These are phyloP conservation scores for Ptycholaimellus sp. DNA, from an alignment of 2,888 invertebrate genomes.

Conservation along the genomic window DNA sequence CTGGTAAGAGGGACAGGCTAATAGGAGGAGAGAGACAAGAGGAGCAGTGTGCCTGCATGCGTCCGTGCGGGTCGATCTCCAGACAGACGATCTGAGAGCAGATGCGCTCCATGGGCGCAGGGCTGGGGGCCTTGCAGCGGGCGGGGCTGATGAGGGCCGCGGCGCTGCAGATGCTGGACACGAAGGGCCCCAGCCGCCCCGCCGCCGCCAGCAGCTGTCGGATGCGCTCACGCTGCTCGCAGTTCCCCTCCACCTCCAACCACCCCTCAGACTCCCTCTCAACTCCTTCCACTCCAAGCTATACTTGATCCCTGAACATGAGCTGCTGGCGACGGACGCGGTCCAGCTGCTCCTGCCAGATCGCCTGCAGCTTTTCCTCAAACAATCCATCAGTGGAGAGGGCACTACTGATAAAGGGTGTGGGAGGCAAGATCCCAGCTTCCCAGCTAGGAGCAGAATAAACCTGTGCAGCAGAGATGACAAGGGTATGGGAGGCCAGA, in stretches of 20 bases:
- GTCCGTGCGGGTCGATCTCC: conserved; percentile 23
- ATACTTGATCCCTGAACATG: conserved; percentile 27
- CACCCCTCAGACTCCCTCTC: not conserved
- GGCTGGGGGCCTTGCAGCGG: conserved; percentile 12
- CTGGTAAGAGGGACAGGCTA: no score
- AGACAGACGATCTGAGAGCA: conserved; percentile 25
- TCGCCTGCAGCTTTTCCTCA: conserved; percentile 26
- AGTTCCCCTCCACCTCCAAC: conserved; percentile 8
- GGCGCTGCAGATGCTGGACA: conserved; percentile 9
- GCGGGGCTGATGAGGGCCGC: conserved; percentile 10
- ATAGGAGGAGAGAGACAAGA: no score
- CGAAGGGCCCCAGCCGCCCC: conserved; percentile 12
- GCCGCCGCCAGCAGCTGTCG: conserved; percentile 11
- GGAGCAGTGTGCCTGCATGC: no score
- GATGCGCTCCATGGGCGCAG: conserved; percentile 24
- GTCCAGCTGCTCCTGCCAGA: conserved; percentile 49
- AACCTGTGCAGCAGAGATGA: no score
- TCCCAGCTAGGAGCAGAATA: no score
- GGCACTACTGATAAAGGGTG: no score
- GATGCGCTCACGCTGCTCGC: conserved; percentile 9
- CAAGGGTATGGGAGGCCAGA: no score
- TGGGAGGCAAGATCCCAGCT: no score
- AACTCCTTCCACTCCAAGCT: not conserved
- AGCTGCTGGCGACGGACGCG: conserved; percentile 46
- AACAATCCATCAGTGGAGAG: no score